A percentile compares a stretch with the other conserved stretches of the same genome.
phyloP scores from a whole-genome alignment of 2,888 invertebrate genomes.

The Trissoscelio sp. region DNA sequence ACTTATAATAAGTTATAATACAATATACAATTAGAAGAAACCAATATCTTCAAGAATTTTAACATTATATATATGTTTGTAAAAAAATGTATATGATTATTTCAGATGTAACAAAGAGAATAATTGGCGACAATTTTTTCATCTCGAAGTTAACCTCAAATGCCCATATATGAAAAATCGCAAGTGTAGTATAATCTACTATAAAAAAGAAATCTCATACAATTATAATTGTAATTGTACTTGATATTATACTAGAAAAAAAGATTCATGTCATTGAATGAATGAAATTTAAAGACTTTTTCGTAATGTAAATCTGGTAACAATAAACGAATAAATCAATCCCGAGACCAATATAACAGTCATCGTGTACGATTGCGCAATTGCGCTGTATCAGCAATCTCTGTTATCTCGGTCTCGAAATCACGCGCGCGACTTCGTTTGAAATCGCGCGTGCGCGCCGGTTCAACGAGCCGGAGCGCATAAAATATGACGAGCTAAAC shows the following conservation, averaged over 20 bases:
- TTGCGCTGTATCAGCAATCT: constrained; percentile 38
- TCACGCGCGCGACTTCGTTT: constrained; percentile 27
- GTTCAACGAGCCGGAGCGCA: constrained; percentile 23
- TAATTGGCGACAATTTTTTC: neutral
- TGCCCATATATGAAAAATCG: constrained; percentile 40
- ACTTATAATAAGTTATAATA: no score
- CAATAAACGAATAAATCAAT: constrained; percentile 60
- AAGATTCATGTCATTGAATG: constrained; percentile 53
- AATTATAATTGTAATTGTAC: constrained; percentile 58
- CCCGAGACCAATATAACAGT: constrained; percentile 41
- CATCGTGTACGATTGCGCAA: constrained; percentile 52
- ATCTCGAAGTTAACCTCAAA: constrained; percentile 32
- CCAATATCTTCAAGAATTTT: no score
- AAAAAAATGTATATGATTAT: no score
- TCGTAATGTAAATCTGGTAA: constrained; percentile 58
- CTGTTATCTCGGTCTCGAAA: constrained; percentile 55
- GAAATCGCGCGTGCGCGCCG: constrained; percentile 38
- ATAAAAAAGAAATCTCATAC: constrained; percentile 43
- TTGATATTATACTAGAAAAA: no score
- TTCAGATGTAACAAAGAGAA: no score
- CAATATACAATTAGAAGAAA: no score
- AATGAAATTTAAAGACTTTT: constrained; percentile 59
- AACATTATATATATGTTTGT: no score
- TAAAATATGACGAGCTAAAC: constrained; percentile 53
- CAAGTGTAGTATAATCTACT: constrained; percentile 30